Base-by-base conservation (phyloP, 2,797 vertebrate species). In the Salarias fasciatus region DNA sequence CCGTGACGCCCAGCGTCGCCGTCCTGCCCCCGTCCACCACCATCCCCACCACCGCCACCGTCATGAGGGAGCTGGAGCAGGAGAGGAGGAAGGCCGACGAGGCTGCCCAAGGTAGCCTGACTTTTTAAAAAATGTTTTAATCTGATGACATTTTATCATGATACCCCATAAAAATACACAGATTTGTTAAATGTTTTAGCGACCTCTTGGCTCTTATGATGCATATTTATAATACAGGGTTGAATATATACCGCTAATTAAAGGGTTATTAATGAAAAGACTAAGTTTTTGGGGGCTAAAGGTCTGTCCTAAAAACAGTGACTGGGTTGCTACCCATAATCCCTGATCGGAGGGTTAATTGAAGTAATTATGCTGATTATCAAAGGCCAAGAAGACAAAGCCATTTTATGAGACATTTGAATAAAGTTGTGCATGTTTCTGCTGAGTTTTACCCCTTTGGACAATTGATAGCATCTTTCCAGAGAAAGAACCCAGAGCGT, bases 11-110 rank as follows among this genome's bases (percentile, higher is more conserved):
- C 36, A 47, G 66, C 5, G 68, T 72, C 53, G 52, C 55, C 1
- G 6, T 86, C 10, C 80, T 89, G 40, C 74, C 4, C 43, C 64
- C 83, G 29, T 43, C 75, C 29, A 13, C 78, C 44, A 55, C 59
- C 70, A 72, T 79, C 63, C 73, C 69, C 49, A 67, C 79, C 49
- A 69, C 82, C 12, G 14, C 69, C 43, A 63, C 64, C 0, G 65
- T 78, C 12, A 44, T 82, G 59, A 81, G 53, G 59, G 88, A 90
- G 58, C 64, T 84, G 8, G 89, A 87, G 65, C 49, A 72, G 58
- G 86, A 88, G 61, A 75, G 44, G 43, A 69, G 15, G 41, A 69
- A 48, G 18, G 53, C 40, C 1, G 86, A 87, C 46, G 86, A 85
- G 47, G 52, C 51, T 3, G 50, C 64, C 33, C 57, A 70, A 82